Evolutionary conservation across 2,113 vertebrate species (phyloP).

Genomic region (Caranx melampygus): DNA sequence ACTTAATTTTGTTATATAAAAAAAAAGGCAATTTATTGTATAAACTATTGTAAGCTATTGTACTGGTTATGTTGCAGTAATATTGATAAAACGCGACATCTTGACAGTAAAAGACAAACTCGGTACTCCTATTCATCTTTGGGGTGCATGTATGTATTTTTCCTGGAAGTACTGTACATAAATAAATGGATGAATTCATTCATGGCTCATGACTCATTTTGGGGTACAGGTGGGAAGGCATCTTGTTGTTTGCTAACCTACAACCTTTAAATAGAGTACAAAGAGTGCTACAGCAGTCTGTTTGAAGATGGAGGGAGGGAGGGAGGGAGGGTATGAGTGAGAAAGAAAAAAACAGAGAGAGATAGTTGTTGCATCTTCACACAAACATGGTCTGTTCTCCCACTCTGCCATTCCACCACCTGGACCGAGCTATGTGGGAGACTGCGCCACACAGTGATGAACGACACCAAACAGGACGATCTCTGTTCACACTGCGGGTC

Average conservation of each 20-base stretch:
- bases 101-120: slow-evolving; percentile 8
- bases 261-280: slow-evolving; percentile 80
- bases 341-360: slow-evolving; percentile 58
- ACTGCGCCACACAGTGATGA: slow-evolving; percentile 72
- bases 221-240: slow-evolving; percentile 73
- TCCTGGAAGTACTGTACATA: slow-evolving; percentile 43
- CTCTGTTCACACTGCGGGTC: slow-evolving; percentile 75
- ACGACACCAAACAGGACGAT: slow-evolving; percentile 75
- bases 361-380: slow-evolving; percentile 81
- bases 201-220: slow-evolving; percentile 75
- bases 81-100: not conserved
- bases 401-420: slow-evolving; percentile 83
- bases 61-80: not conserved
- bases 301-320: slow-evolving; percentile 57
- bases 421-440: slow-evolving; percentile 79
- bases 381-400: slow-evolving; percentile 82
- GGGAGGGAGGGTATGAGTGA: slow-evolving; percentile 36
- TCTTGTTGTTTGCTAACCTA: slow-evolving; percentile 78
- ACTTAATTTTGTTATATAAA: not conserved
- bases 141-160: slow-evolving; percentile 6
- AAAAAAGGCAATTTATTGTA: no score
- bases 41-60: no score
- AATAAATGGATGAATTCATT: slow-evolving; percentile 62
- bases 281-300: slow-evolving; percentile 70
- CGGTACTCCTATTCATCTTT: not conserved